Percentiles rank a stretch among this genome's conserved stretches.
Conservation (phyloP, 2,113 vertebrate species). For the Dryoscopus gambensis region DNA sequence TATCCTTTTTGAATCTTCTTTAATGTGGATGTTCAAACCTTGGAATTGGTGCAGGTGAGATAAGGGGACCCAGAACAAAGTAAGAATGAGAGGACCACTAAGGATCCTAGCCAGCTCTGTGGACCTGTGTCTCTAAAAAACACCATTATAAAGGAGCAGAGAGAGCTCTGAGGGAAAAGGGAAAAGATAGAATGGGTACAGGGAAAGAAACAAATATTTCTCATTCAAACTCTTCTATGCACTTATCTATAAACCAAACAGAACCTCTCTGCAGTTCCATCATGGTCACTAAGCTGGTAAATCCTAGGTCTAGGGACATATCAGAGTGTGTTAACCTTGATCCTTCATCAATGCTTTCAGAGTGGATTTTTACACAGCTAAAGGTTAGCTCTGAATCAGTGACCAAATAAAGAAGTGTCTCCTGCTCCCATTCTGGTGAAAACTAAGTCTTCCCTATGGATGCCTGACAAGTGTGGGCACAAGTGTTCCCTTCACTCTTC, state of each 20-base stretch:
- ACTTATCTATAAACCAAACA: not conserved
- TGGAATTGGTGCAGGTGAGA: not conserved
- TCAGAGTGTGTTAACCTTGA: not conserved
- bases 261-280: not conserved
- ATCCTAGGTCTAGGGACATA: not conserved
- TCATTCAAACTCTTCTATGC: not conserved
- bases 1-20: not conserved
- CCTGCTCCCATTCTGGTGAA: fast-evolving
- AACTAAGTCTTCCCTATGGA: not conserved
- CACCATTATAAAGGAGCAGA: not conserved
- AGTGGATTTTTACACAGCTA: not conserved
- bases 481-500: not conserved
- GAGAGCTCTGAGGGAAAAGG: not conserved
- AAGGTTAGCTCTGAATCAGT: not conserved
- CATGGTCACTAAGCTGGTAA: not conserved
- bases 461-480: not conserved
- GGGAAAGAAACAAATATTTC: not conserved
- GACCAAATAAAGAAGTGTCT: not conserved
- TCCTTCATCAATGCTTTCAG: not conserved
- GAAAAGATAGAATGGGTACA: not conserved
- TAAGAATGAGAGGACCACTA: not conserved
- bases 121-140: not conserved
- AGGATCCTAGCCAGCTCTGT: not conserved
- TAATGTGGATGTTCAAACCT: not conserved
- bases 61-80: not conserved